phyloP scores from a whole-genome alignment of 2,797 vertebrate genomes.

The Notamacropus eugenii region DNA sequence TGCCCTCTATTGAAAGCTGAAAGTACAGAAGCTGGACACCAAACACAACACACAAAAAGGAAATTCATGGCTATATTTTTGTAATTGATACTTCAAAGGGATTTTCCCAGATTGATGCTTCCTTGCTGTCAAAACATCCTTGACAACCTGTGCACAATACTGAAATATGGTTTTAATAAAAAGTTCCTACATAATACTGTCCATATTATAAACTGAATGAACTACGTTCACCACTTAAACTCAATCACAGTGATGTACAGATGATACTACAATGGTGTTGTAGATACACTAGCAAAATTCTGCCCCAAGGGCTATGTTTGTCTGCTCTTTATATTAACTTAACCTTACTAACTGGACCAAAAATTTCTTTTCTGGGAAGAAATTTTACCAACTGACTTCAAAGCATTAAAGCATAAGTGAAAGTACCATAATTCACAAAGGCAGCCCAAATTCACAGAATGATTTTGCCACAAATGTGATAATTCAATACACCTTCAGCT shows the following conservation, averaged over 20 bases:
- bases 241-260: background rate
- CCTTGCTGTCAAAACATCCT: background rate
- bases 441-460: background rate
- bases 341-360: background rate
- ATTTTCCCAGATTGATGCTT: background rate
- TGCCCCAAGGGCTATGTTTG: slow-evolving; percentile 5
- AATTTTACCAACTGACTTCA: background rate
- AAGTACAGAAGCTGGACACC: background rate
- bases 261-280: background rate
- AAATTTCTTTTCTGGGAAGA: background rate
- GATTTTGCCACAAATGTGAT: background rate
- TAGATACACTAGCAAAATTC: background rate
- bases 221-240: background rate
- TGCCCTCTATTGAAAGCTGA: background rate
- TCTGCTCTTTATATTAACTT: background rate
- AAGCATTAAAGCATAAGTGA: background rate
- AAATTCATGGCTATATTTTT: background rate
- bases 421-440: background rate
- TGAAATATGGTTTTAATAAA: slow-evolving; percentile 13
- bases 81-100: background rate
- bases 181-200: background rate
- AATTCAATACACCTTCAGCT: background rate
- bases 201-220: background rate
- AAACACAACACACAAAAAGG: background rate
- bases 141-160: background rate